phyloP scores from a whole-genome alignment of 2,888 invertebrate genomes.

The Biston stratarius region DNA sequence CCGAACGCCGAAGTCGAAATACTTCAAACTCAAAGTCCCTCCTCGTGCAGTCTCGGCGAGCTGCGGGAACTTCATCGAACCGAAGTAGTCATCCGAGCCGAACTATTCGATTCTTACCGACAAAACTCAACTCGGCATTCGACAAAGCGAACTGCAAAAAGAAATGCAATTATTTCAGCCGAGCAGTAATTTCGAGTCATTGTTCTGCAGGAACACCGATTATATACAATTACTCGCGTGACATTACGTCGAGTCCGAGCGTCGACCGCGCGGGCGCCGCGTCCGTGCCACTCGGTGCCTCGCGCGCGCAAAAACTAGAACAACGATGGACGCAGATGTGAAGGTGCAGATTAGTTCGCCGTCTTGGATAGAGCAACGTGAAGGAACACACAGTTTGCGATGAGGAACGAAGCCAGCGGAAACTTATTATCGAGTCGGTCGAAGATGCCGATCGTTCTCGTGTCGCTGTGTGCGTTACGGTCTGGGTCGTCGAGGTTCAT shows the following conservation, averaged over 20 bases:
- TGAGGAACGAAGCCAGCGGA: conserved; percentile 77
- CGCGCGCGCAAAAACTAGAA: conserved; percentile 69
- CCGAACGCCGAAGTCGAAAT: neutral
- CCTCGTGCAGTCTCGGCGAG: no score
- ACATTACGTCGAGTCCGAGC: conserved; percentile 78
- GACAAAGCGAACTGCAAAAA: conserved; percentile 77
- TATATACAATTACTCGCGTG: conserved; percentile 85
- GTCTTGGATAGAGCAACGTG: conserved; percentile 4
- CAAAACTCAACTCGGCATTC: conserved; percentile 69
- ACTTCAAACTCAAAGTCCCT: conserved; percentile 8
- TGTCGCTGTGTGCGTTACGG: conserved; percentile 33
- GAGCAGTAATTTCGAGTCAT: conserved; percentile 83
- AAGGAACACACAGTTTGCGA: conserved; percentile 66
- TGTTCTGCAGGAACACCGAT: conserved; percentile 85
- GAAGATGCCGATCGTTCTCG: conserved; percentile 75
- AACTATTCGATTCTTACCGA: conserved; percentile 62
- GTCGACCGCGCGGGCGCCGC: conserved; percentile 74
- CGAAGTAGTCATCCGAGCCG: conserved; percentile 29
- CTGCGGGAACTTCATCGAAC: conserved; percentile 20
- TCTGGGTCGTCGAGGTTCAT: neutral
- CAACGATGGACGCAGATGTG: conserved; percentile 72
- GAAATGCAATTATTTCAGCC: conserved; percentile 81
- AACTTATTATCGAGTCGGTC: conserved; percentile 77
- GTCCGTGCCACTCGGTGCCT: conserved; percentile 49
- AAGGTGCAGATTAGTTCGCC: conserved; percentile 1